phyloP scores from a whole-genome alignment of 2,113 vertebrate genomes.

The Brienomyrus brachyistius region DNA sequence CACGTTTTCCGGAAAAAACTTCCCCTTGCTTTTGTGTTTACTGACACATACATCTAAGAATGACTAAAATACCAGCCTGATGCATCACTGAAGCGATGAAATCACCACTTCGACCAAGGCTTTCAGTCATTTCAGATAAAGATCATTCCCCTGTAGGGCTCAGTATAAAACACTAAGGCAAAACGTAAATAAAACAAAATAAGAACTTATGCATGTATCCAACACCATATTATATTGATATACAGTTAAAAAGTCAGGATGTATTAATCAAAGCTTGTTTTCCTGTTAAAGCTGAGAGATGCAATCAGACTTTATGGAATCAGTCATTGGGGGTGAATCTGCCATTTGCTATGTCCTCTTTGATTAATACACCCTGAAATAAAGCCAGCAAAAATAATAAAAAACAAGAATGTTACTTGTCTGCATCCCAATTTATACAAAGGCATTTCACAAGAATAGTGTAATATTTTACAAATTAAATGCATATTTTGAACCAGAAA shows the following conservation, averaged over 20 bases:
- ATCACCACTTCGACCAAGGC: not conserved
- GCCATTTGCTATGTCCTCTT: not conserved
- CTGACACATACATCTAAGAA: not conserved
- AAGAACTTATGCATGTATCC: not conserved
- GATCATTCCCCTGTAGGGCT: not conserved
- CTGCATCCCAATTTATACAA: not conserved
- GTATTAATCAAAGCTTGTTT: not conserved
- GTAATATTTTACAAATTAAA: not conserved
- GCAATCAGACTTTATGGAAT: not conserved
- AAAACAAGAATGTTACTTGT: not conserved
- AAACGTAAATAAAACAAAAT: not conserved
- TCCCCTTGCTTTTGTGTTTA: not conserved
- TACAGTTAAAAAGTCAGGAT: not conserved
- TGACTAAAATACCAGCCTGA: not conserved
- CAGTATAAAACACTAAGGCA: not conserved
- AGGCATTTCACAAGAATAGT: not conserved
- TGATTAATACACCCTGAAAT: conserved; percentile 5
- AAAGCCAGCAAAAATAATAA: not conserved
- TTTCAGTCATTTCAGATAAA: not conserved
- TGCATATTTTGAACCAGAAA: not conserved
- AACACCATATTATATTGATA: not conserved
- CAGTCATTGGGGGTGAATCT: not conserved
- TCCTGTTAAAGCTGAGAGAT: not conserved
- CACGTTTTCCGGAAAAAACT: not conserved
- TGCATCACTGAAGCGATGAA: not conserved